These are phyloP conservation scores for Halcyon malimbica DNA, from an alignment of 2,113 vertebrate genomes.

Conservation along the genomic window DNA sequence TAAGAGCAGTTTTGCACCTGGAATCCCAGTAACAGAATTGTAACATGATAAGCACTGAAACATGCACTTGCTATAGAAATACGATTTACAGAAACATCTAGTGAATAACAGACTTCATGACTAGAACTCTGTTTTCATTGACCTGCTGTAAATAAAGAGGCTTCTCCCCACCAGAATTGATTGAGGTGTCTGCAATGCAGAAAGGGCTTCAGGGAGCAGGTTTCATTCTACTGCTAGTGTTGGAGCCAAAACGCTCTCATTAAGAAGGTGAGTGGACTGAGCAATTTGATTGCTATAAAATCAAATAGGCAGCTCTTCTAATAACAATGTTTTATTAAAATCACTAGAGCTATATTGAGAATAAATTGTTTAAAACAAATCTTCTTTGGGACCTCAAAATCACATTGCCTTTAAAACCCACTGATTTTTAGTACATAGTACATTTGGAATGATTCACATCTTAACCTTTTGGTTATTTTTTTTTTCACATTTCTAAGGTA, in stretches of 20 bases:
- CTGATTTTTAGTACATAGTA: neutral
- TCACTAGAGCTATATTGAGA: neutral
- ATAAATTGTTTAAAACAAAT: neutral
- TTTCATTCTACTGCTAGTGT: neutral
- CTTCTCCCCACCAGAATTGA: neutral
- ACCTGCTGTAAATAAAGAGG: slow-evolving; percentile 39
- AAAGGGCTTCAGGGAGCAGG: neutral
- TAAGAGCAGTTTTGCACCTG: neutral
- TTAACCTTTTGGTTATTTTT: neutral
- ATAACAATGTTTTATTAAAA: neutral
- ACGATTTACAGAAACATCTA: slow-evolving; percentile 10
- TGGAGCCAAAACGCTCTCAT: neutral
- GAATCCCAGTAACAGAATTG: neutral
- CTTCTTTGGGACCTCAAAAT: neutral
- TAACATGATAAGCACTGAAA: neutral
- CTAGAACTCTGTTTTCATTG: slow-evolving; percentile 33
- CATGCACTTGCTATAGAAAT: neutral
- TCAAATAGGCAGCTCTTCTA: neutral
- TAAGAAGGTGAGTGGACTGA: neutral
- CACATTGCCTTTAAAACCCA: neutral
- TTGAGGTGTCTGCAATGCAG: neutral
- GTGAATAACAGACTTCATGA: slow-evolving; percentile 18
- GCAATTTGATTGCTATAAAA: neutral
- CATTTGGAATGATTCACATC: neutral
- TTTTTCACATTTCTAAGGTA: neutral